Evolutionary conservation across 2,797 vertebrate genomes (phyloP), one percentile per base, ranked within the genome.

Genomic region (Columba guinea): DNA sequence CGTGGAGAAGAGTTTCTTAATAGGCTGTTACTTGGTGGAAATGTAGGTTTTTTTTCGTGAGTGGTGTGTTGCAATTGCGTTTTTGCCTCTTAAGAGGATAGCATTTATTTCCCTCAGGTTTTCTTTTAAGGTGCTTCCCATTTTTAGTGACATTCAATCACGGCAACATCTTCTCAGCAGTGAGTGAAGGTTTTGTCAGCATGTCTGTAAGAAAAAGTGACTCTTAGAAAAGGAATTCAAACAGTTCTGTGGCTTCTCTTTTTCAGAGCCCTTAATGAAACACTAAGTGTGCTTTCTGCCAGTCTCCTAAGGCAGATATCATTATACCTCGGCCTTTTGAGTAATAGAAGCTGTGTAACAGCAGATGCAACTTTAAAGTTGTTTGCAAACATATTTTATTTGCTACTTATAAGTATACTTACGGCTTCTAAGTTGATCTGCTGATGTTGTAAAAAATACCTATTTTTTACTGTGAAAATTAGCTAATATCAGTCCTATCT

Each of bases 101-200:
- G 39, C 28, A 32, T 18, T 85, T n/a, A 5, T 2, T n/a, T 49
- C 51, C 49, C 9, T 23, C 41, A 4, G 22, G 12, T 20, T 39
- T 52, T 20, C 35, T 44, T 35, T 48, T 13, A 9, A 24, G 0
- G 2, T 1, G 3, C 19, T 10, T 49, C 28, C 21, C 16, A 0
- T 21, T 32, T n/a, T 9, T 19, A 28, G 21, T 10, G 51, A 11
- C 10, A 1, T 3, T 17, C 1, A 12, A 13, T 14, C 24, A 4
- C 56, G 14, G 37, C 56, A n/a, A 3, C 34, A 46, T 62, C 37
- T 16, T 35, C 32, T 11, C 17, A 2, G 24, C 1, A 14, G 22
- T 2, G 46, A 18, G 35, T 2, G 52, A 32, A 6, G 51, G 55
- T 30, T 44, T 39, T 27, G 68, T 14, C 24, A 5, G 46, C 5